These are phyloP conservation scores for Drosophila simulans DNA, from an alignment of 1,140 invertebrate genomes.

Conservation along the genomic window DNA sequence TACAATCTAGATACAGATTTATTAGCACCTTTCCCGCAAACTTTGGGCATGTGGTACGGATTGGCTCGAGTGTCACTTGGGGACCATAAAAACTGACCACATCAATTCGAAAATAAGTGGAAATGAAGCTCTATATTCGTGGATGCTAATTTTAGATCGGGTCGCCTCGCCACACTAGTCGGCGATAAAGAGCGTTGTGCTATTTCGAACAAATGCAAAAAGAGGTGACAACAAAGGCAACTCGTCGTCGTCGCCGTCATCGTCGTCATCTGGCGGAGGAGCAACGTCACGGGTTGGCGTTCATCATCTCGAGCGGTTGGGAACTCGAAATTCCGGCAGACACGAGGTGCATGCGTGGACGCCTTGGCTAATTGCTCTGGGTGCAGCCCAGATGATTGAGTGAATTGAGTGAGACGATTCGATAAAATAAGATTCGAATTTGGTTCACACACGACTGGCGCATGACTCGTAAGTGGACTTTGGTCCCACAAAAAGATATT, in stretches of 20 bases:
- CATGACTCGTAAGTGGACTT: conserved; percentile 78
- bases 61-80: conserved; percentile 12
- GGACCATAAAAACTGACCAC: conserved; percentile 30
- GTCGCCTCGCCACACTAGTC: conserved; percentile 5
- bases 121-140: conserved; percentile 4
- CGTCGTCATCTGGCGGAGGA: conserved; percentile 28
- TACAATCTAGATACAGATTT: neutral
- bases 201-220: conserved; percentile 33
- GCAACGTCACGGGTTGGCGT: conserved; percentile 31
- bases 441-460: conserved; percentile 62
- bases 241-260: conserved; percentile 17
- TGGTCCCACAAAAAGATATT: conserved; percentile 32
- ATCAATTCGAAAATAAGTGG: conserved; percentile 14
- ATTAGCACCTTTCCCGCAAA: conserved; percentile 23
- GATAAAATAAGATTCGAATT: conserved; percentile 31
- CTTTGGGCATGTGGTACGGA: conserved; percentile 20
- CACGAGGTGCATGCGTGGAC: conserved; percentile 64
- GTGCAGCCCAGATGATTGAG: conserved; percentile 39
- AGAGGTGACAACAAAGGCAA: conserved; percentile 3
- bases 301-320: conserved; percentile 30
- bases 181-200: conserved; percentile 14
- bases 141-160: conserved; percentile 31
- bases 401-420: conserved; percentile 47
- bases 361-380: conserved; percentile 53
- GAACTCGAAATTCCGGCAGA: conserved; percentile 24